Percentiles rank a stretch among this genome's conserved stretches.
phyloP scores from a whole-genome alignment of 1,140 invertebrate genomes.

The Streblospio benedicti region DNA sequence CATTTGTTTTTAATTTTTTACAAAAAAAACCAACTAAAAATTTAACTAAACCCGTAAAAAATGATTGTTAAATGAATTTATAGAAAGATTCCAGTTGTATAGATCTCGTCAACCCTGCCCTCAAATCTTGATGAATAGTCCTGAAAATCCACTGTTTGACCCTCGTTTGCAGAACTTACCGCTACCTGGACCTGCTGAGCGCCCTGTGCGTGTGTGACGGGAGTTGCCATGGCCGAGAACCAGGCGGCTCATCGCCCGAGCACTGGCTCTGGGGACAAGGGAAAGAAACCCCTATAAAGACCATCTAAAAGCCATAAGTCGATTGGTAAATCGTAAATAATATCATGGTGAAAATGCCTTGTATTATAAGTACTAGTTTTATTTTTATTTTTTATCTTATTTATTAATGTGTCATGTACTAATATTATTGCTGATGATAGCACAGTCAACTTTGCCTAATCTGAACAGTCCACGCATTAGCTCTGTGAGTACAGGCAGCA shows the following conservation, averaged over 20 bases:
- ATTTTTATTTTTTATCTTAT: neutral
- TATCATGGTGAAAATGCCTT: neutral
- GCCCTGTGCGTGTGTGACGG: conserved; percentile 45
- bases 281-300: neutral
- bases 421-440: too few relatives aligned
- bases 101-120: too few relatives aligned
- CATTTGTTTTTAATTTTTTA: too few relatives aligned
- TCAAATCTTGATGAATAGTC: neutral
- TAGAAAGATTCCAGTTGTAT: too few relatives aligned
- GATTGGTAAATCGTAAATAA: neutral
- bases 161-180: conserved; percentile 36
- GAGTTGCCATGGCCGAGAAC: conserved; percentile 43
- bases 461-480: too few relatives aligned
- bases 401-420: too few relatives aligned
- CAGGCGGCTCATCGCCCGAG: conserved; percentile 43
- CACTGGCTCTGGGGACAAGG: conserved; percentile 32
- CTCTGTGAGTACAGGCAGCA: too few relatives aligned
- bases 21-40: too few relatives aligned
- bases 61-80: too few relatives aligned
- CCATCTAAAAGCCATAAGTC: neutral
- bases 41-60: too few relatives aligned
- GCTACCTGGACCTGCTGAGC: conserved; percentile 41
- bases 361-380: neutral
- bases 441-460: too few relatives aligned
- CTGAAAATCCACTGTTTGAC: neutral